Conservation (phyloP, 2,797 vertebrate species). For the Euthynnus affinis region DNA sequence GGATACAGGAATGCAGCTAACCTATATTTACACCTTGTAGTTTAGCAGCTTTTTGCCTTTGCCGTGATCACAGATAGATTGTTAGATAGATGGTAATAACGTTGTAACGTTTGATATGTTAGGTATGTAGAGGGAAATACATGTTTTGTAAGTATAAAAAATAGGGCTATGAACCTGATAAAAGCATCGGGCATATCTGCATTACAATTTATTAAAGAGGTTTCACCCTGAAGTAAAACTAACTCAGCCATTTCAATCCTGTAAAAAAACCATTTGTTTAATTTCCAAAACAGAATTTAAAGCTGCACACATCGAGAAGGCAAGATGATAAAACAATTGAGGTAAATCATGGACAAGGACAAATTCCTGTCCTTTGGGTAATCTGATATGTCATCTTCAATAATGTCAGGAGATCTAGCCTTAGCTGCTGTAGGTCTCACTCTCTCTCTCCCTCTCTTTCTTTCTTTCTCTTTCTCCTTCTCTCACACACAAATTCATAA, state of each 20-base stretch:
- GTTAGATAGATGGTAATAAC: conserved; percentile 9
- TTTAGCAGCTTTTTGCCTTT: conserved; percentile 29
- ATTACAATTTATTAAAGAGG: background rate
- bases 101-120: background rate
- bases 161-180: background rate
- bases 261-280: conserved; percentile 19
- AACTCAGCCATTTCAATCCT: conserved; percentile 13
- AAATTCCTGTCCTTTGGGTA: conserved; percentile 91
- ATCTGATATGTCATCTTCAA: conserved; percentile 89
- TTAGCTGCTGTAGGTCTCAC: conserved; percentile 72
- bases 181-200: conserved; percentile 5
- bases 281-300: conserved; percentile 29
- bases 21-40: conserved; percentile 70
- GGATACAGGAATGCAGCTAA: conserved; percentile 67
- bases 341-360: conserved; percentile 89
- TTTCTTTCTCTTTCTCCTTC: background rate
- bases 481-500: conserved; percentile 42
- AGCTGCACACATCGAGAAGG: conserved; percentile 28
- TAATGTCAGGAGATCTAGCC: conserved; percentile 85
- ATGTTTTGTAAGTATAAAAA: background rate
- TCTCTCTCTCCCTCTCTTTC: conserved; percentile 10
- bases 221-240: background rate
- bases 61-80: conserved; percentile 1
- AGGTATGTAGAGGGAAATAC: background rate
- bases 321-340: conserved; percentile 71